These are phyloP conservation scores for Ladona fulva DNA, from an alignment of 1,140 invertebrate genomes.

Conservation along the genomic window DNA sequence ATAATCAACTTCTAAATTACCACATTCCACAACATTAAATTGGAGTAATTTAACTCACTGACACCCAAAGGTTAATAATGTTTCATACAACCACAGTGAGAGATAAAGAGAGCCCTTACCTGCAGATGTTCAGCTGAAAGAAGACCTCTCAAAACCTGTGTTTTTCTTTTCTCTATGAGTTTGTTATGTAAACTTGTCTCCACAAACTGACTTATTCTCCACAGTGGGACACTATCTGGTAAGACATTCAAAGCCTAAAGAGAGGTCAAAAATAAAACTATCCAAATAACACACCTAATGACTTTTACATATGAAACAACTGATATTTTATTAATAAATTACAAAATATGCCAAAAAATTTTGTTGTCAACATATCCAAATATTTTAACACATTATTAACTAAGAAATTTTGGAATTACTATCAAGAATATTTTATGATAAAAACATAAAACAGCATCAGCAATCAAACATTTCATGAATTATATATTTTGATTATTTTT, in stretches of 20 bases:
- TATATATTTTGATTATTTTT: no score
- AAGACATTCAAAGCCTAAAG: slow-evolving; percentile 59
- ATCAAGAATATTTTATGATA: neutral
- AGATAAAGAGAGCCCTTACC: slow-evolving; percentile 32
- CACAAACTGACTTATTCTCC: slow-evolving; percentile 64
- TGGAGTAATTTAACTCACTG: no score
- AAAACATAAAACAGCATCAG: neutral
- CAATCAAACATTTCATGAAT: no score
- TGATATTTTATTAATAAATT: neutral
- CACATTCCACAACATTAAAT: no score
- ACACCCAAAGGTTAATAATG: no score
- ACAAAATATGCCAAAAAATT: neutral
- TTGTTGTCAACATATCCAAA: neutral
- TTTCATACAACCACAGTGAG: no score
- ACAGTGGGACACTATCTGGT: slow-evolving; percentile 63
- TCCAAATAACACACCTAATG: neutral
- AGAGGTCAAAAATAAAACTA: neutral
- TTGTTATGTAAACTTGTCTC: slow-evolving; percentile 65
- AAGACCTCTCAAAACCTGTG: slow-evolving; percentile 70
- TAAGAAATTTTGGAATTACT: neutral
- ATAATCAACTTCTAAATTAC: no score
- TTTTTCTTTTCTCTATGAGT: slow-evolving; percentile 56
- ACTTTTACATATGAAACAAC: neutral
- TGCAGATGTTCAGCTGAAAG: slow-evolving; percentile 73
- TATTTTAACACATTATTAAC: neutral